A percentile compares a stretch with the other conserved stretches of the same genome.
Evolutionary conservation across 2,113 vertebrate species (phyloP).

Genomic region (Pomatorhinus ruficollis): DNA sequence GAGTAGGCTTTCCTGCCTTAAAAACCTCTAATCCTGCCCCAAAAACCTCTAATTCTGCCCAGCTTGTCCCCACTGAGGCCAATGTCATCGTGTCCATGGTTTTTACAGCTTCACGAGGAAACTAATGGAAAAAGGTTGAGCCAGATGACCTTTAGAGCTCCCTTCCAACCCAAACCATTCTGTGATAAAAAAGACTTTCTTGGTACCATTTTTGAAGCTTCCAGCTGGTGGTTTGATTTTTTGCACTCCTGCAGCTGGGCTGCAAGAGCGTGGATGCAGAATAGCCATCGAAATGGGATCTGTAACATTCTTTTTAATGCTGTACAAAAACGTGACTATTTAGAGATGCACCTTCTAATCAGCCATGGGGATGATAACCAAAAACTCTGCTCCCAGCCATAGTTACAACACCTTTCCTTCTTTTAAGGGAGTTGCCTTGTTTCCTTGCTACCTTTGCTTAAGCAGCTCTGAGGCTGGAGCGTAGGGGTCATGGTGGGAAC

Average conservation of each 20-base stretch:
- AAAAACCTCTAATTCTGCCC: neutral
- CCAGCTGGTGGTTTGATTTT: no score
- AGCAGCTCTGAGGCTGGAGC: neutral
- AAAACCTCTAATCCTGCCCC: neutral
- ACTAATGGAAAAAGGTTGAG: neutral
- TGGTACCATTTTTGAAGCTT: neutral
- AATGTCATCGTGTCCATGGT: rapidly evolving
- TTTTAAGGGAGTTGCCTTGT: neutral
- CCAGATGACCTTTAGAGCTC: neutral
- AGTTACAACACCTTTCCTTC: neutral
- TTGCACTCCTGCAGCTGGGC: neutral
- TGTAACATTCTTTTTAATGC: neutral
- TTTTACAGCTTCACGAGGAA: neutral
- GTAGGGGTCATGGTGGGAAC: rapidly evolving
- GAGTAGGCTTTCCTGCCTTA: neutral
- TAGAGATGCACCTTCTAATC: neutral
- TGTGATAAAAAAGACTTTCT: neutral
- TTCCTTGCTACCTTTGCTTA: neutral
- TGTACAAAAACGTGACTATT: rapidly evolving
- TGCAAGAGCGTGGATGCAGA: neutral
- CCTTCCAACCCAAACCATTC: neutral
- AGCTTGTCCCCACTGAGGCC: rapidly evolving
- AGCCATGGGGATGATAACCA: no score
- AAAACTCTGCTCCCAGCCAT: neutral
- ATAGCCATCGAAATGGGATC: neutral